Conservation (phyloP, 2,113 vertebrate species). For the Brienomyrus brachyistius region DNA sequence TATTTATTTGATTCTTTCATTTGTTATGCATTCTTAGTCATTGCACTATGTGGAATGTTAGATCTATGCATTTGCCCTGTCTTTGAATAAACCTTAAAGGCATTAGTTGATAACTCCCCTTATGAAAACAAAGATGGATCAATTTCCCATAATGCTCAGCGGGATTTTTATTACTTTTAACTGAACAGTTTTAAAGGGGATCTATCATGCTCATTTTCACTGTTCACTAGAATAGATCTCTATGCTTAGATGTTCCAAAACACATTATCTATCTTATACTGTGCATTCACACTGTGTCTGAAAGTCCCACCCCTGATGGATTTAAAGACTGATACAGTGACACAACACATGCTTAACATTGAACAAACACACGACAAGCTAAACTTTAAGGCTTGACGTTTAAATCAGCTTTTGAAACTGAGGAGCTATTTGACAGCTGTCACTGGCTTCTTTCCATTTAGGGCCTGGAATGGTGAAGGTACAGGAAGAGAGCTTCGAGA, state of each 20-base stretch:
- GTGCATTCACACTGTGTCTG: background rate
- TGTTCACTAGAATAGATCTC: background rate
- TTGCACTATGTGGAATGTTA: constrained; percentile 36
- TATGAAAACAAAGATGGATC: background rate
- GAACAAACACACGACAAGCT: background rate
- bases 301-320: background rate
- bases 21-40: background rate
- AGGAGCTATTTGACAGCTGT: background rate
- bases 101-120: background rate
- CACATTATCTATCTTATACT: background rate
- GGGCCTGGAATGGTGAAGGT: constrained; percentile 75
- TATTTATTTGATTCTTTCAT: constrained; percentile 42
- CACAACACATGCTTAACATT: background rate
- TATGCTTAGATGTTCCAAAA: background rate
- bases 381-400: background rate
- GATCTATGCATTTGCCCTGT: background rate
- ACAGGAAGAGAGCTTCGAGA: constrained; percentile 68
- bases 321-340: background rate
- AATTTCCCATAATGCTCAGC: background rate
- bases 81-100: constrained; percentile 1
- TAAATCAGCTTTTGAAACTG: background rate
- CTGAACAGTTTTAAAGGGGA: background rate
- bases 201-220: background rate
- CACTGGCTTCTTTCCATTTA: constrained; percentile 48
- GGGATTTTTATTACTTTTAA: background rate